phyloP scores from a whole-genome alignment of 2,888 invertebrate species.

The Heliconius charithonia region DNA sequence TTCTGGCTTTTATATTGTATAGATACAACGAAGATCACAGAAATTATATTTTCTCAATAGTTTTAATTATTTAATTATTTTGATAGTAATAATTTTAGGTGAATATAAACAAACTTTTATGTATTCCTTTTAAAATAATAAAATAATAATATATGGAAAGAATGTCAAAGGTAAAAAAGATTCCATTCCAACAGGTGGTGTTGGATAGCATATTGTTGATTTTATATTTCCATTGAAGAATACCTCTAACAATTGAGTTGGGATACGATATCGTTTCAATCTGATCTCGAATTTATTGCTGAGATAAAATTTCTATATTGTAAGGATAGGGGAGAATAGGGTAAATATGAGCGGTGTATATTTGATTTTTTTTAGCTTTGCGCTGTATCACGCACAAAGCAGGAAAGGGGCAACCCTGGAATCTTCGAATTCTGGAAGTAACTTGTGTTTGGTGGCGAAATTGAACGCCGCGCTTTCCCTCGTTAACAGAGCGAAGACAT shows the following conservation, averaged over 20 bases:
- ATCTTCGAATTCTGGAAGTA: no score
- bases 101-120: neutral
- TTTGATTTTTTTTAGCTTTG: constrained; percentile 3
- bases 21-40: no score
- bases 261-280: constrained; percentile 36
- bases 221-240: constrained; percentile 28
- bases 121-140: neutral
- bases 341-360: constrained; percentile 19
- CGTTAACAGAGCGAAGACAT: no score
- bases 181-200: constrained; percentile 27
- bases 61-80: no score
- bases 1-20: no score
- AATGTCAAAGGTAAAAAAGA: neutral
- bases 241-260: constrained; percentile 32
- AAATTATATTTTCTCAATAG: no score
- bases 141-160: neutral
- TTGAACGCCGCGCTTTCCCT: no score
- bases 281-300: constrained; percentile 39
- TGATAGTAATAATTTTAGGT: no score
- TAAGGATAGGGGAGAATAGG: constrained; percentile 1
- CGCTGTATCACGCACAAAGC: no score
- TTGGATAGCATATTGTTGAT: constrained; percentile 26
- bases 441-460: no score
- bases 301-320: constrained; percentile 25
- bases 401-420: no score